Percentiles rank a stretch among this genome's conserved stretches.
phyloP scores from a whole-genome alignment of 2,113 vertebrate genomes.

The Sorex fumeus region DNA sequence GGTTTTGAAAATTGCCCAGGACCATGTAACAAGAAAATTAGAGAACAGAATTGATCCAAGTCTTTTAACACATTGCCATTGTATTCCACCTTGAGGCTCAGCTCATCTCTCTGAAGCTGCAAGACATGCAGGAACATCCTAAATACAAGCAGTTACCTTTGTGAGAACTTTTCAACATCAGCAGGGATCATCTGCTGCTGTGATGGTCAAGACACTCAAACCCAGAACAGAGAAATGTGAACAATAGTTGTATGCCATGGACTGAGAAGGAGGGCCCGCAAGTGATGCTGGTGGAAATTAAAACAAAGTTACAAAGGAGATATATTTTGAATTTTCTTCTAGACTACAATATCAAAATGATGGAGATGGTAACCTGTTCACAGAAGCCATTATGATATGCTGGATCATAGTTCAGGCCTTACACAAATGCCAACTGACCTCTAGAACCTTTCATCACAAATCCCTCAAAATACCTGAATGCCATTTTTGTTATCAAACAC shows the following conservation, averaged over 20 bases:
- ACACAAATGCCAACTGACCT: background rate
- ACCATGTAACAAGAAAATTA: background rate
- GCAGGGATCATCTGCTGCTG: background rate
- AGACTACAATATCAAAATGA: background rate
- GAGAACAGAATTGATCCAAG: background rate
- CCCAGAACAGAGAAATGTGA: background rate
- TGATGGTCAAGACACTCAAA: background rate
- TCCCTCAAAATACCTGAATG: background rate
- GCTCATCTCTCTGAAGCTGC: background rate
- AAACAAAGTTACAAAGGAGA: background rate
- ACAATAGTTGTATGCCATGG: background rate
- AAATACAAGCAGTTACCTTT: background rate
- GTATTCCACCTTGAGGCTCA: background rate
- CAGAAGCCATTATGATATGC: constrained; percentile 31
- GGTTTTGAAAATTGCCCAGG: background rate
- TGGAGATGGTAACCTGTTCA: background rate
- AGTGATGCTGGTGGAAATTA: background rate
- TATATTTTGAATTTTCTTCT: constrained; percentile 3
- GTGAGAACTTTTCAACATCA: background rate
- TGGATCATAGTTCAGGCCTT: background rate
- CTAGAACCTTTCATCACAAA: constrained; percentile 21
- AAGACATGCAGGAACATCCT: background rate
- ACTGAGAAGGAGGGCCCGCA: background rate
- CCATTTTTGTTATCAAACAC: background rate
- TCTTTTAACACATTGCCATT: background rate